These are phyloP conservation scores for Nephrotoma appendiculata DNA, from an alignment of 2,888 invertebrate species.

Conservation along the genomic window DNA sequence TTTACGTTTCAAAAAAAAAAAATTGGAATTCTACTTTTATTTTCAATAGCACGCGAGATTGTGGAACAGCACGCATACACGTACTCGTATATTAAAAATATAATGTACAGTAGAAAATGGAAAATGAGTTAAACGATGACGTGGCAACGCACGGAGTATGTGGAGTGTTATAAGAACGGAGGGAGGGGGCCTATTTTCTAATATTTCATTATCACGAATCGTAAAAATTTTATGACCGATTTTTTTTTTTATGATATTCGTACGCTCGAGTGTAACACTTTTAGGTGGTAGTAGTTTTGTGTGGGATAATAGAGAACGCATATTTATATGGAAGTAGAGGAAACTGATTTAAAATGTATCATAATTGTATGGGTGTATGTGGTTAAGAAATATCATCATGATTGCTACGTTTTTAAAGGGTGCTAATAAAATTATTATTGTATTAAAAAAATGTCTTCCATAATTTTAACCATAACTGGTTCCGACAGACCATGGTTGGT, in stretches of 20 bases:
- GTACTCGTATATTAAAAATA: too few species aligned
- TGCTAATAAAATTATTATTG: too few species aligned
- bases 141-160: background rate
- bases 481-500: too few species aligned
- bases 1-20: too few species aligned
- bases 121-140: background rate
- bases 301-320: background rate
- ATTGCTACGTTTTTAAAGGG: too few species aligned
- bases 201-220: background rate
- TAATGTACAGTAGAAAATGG: background rate
- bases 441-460: too few species aligned
- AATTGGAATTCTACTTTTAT: too few species aligned
- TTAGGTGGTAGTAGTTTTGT: background rate
- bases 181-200: background rate
- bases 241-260: background rate
- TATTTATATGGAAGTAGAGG: background rate
- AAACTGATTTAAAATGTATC: background rate
- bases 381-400: background rate
- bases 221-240: background rate
- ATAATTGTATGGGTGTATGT: background rate
- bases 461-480: too few species aligned
- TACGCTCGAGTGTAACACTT: background rate
- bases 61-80: too few species aligned
- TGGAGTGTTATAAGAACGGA: background rate
- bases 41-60: too few species aligned